Evolutionary conservation across 2,113 vertebrate species (phyloP).

Genomic region (Geothlypis trichas): DNA sequence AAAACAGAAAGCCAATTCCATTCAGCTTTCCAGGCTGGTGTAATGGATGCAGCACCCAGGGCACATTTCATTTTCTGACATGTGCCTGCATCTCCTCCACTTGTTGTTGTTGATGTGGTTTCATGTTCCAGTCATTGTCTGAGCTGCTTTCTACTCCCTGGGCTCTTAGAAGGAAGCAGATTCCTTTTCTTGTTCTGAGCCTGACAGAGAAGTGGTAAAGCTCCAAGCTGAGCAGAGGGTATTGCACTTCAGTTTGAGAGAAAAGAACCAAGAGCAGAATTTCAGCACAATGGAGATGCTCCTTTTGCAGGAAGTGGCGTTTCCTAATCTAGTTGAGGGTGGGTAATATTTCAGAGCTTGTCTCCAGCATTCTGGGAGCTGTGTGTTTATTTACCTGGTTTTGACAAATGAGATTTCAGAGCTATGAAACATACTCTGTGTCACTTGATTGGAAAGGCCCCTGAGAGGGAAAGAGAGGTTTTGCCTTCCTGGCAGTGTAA

Average conservation of each 20-base stretch:
- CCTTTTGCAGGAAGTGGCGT: background rate
- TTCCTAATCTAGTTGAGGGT: background rate
- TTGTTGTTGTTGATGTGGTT: background rate
- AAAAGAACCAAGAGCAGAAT: background rate
- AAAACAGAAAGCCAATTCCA: background rate
- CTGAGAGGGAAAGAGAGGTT: background rate
- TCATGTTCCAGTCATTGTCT: background rate
- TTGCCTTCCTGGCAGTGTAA: background rate
- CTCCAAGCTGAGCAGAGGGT: background rate
- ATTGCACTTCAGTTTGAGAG: background rate
- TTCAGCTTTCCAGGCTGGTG: background rate
- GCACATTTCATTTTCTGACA: background rate
- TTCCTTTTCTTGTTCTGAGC: background rate
- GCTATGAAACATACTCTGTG: background rate
- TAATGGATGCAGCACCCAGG: background rate
- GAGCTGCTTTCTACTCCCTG: background rate
- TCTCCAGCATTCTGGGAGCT: background rate
- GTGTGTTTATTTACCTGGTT: background rate
- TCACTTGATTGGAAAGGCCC: background rate
- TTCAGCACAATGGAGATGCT: background rate
- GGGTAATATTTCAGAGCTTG: background rate
- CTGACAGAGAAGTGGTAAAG: background rate
- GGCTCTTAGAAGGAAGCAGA: background rate
- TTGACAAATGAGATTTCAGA: background rate
- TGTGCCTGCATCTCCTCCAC: background rate